Conservation (phyloP, 2,113 vertebrate species). For the Notarius quadriscutis region DNA sequence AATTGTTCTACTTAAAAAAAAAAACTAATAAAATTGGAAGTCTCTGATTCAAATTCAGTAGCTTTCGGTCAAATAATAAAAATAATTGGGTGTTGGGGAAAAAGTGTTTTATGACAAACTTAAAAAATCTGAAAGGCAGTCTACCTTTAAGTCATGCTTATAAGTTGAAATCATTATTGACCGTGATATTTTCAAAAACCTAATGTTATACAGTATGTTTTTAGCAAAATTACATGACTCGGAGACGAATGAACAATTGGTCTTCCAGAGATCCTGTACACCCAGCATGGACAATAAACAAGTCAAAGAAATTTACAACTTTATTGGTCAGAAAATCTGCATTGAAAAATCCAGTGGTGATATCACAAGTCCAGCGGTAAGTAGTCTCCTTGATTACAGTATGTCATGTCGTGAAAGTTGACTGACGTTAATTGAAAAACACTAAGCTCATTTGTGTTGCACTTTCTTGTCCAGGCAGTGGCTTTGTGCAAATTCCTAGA, state of each 20-base stretch:
- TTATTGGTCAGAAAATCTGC: conserved; percentile 61
- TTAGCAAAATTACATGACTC: neutral
- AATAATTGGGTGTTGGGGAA: too few relatives aligned
- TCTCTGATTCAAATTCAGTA: too few relatives aligned
- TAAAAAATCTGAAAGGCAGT: too few relatives aligned
- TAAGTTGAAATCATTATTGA: neutral
- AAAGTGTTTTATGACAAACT: too few relatives aligned
- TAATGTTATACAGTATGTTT: neutral
- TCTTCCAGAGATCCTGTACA: conserved; percentile 5
- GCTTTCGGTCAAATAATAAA: too few relatives aligned
- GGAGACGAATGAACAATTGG: neutral
- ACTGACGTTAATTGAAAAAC: neutral
- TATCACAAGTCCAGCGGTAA: conserved; percentile 70
- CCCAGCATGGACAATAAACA: neutral
- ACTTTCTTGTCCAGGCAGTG: conserved; percentile 71
- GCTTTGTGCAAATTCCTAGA: conserved; percentile 86
- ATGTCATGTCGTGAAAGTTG: neutral
- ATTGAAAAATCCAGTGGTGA: conserved; percentile 65
- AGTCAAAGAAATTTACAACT: conserved; percentile 63
- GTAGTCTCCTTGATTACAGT: conserved; percentile 22
- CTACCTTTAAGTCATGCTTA: neutral
- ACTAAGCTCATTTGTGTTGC: conserved; percentile 21
- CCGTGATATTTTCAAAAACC: neutral
- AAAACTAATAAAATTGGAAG: too few relatives aligned
- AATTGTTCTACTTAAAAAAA: too few relatives aligned